Evolutionary conservation across 2,888 invertebrate genomes (phyloP).

Genomic region (Oegoconia quadripuncta): DNA sequence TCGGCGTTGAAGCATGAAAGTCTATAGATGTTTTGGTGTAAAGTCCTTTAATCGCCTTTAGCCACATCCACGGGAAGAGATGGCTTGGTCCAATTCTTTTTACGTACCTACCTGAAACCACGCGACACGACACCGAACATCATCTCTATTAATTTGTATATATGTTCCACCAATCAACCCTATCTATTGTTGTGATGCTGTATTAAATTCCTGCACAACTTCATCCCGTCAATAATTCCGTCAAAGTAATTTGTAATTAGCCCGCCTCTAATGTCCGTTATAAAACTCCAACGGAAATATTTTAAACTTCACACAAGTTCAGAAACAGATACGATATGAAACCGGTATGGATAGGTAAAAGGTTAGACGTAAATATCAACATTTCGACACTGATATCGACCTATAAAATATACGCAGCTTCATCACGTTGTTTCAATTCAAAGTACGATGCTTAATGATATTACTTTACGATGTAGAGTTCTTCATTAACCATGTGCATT

Average conservation of each 20-base stretch:
- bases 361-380: conserved; percentile 57
- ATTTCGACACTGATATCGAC: conserved; percentile 30
- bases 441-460: neutral
- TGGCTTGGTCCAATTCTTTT: too few relatives aligned
- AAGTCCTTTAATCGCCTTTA: too few relatives aligned
- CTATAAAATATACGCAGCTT: conserved; percentile 7
- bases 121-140: too few relatives aligned
- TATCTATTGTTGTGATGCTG: too few relatives aligned
- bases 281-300: conserved; percentile 60
- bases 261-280: conserved; percentile 37
- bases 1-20: too few relatives aligned
- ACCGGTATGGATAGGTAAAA: conserved; percentile 67
- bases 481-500: neutral
- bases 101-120: too few relatives aligned
- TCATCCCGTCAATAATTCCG: conserved; percentile 39
- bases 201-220: too few relatives aligned
- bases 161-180: too few relatives aligned
- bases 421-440: conserved; percentile 2
- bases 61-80: too few relatives aligned
- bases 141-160: too few relatives aligned
- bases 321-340: conserved; percentile 46
- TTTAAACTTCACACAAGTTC: conserved; percentile 44
- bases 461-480: neutral
- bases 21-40: too few relatives aligned
- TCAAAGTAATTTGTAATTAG: conserved; percentile 47